Evolutionary conservation across 2,797 vertebrate species (phyloP).

Genomic region (Pseudotriccus pelzelni): DNA sequence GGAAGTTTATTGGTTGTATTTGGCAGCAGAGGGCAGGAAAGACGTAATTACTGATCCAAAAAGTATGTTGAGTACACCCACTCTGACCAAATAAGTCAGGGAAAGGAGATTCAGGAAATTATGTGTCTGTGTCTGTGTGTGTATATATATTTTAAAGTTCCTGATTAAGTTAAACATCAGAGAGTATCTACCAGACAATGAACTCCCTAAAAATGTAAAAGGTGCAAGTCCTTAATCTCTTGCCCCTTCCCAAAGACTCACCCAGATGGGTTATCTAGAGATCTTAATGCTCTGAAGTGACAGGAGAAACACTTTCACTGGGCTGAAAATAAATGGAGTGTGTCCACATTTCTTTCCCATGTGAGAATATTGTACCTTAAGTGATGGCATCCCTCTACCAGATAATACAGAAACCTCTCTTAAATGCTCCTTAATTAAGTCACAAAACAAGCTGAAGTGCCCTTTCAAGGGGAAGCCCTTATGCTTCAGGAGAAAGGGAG

Average conservation of each 20-base stretch:
- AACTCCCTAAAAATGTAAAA: not conserved
- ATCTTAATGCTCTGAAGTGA: not conserved
- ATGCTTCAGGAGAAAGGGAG: not conserved
- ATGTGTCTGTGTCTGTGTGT: fast-evolving
- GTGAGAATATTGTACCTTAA: not conserved
- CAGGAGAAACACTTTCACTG: not conserved
- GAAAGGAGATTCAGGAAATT: not conserved
- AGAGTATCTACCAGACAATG: not conserved
- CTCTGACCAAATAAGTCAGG: not conserved
- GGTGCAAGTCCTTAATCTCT: not conserved
- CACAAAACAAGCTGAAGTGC: not conserved
- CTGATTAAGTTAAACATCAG: not conserved
- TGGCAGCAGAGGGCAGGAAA: not conserved
- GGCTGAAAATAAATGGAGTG: not conserved
- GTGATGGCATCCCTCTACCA: not conserved
- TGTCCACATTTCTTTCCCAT: not conserved
- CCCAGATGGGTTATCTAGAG: not conserved
- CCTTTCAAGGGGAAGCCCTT: not conserved
- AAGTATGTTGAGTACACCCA: not conserved
- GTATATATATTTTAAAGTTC: not conserved
- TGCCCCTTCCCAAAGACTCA: not conserved
- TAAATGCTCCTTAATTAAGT: not conserved
- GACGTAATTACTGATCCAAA: not conserved
- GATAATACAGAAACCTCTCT: not conserved
- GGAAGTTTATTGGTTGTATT: not conserved